A percentile compares a stretch with the other conserved stretches of the same genome.
Evolutionary conservation across 2,888 invertebrate species (phyloP).

Genomic region (Petrolisthes cinctipes): DNA sequence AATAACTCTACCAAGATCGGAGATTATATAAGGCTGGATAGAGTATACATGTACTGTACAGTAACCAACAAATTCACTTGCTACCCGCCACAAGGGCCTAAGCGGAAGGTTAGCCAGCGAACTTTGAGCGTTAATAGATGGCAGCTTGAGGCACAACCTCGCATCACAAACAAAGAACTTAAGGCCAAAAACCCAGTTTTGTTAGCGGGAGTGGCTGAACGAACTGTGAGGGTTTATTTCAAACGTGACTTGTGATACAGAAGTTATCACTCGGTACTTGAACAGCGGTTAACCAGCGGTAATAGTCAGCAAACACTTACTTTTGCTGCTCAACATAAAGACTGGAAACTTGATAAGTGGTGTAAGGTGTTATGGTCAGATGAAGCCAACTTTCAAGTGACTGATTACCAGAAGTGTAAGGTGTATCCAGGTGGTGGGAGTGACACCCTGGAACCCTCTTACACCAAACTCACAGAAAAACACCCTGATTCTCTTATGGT

Average conservation of each 20-base stretch:
- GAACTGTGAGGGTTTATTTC: background rate
- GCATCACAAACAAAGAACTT: background rate
- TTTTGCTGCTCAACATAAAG: background rate
- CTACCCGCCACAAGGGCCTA: background rate
- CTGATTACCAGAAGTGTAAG: background rate
- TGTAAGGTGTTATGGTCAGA: no score
- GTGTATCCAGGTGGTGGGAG: background rate
- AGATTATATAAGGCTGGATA: no score
- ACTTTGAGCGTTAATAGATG: no score
- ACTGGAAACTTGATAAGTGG: background rate
- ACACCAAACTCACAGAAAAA: background rate
- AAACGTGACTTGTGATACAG: background rate
- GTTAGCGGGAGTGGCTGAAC: background rate
- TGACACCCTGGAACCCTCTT: background rate
- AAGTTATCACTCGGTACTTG: background rate
- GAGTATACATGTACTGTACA: no score
- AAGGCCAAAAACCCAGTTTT: background rate
- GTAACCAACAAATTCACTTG: background rate
- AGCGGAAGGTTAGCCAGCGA: background rate
- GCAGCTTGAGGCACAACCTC: no score
- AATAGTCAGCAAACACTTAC: background rate
- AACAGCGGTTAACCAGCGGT: background rate
- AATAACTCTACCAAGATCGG: no score
- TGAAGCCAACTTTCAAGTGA: no score
- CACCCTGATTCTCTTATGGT: background rate